Evolutionary conservation across 2,113 vertebrate species (phyloP).

Genomic region (Ammodytes dubius): DNA sequence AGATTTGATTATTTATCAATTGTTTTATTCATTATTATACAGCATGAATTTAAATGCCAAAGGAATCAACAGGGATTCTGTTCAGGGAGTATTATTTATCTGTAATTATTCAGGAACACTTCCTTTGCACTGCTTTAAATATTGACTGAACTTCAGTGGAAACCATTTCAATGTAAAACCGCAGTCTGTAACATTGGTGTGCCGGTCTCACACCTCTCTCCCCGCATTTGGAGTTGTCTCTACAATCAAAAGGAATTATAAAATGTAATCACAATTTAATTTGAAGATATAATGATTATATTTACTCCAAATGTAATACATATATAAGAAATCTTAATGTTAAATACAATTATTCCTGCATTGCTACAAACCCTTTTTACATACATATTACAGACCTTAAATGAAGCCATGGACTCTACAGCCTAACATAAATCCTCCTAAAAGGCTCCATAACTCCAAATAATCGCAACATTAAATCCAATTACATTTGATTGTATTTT

Average conservation of each 20-base stretch:
- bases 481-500: neutral
- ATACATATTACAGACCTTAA: neutral
- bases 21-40: neutral
- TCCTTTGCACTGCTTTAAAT: neutral
- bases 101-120: neutral
- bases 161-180: neutral
- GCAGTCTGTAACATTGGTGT: neutral
- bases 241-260: neutral
- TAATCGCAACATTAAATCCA: neutral
- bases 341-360: neutral
- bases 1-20: neutral
- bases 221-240: neutral
- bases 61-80: neutral
- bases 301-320: no score
- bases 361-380: neutral
- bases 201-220: neutral
- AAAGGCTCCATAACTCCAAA: neutral
- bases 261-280: neutral
- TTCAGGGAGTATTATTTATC: neutral
- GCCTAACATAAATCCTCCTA: neutral
- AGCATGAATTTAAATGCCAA: neutral
- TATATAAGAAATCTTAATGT: neutral
- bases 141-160: neutral
- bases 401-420: neutral
- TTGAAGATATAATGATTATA: neutral